Evolutionary conservation across 2,888 invertebrate species (phyloP), one percentile per base, ranked within the genome.

Genomic region (Orthonevra nobilis): DNA sequence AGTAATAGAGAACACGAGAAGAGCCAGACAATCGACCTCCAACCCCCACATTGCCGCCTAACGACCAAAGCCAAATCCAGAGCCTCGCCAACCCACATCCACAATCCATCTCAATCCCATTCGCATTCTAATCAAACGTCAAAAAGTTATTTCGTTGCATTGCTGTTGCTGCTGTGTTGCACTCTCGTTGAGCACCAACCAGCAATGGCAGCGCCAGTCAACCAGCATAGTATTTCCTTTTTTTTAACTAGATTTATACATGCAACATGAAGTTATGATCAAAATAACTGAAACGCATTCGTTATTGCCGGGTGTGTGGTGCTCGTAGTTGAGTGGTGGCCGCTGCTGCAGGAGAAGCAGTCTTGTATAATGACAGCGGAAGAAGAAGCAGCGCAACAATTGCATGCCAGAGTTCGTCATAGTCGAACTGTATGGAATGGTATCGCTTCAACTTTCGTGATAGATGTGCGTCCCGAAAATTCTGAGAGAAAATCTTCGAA

Each of bases 11-110:
- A 77, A 58, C 23, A 50, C 19, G 64, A 77, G 58, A 77, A 72
- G 72, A 66, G 77, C 66, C 73, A 79, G 79, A 73, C 79, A 79
- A 61, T 79, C 79, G 79, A 79, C 72, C 79, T 79, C 79, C 79
- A 79, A 61, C 79, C 72, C 73, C 73, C 73, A 73, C 66, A 73
- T 73, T 54, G 56, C 34, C 66, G 79, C 32, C 64, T 60, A 56
- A 64, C 48, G 48, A 46, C 44, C 54, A 2, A 32, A 36, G 17
- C 20, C n/a, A n/a, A n/a, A n/a, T n/a, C n/a, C n/a, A n/a, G n/a
- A n/a, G n/a, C n/a, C n/a, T n/a, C n/a, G 23, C 5, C 32, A 5
- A 36, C 17, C 17, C 42, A 54, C 26, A 69, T 42, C 9, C n/a
- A n/a, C n/a, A n/a, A n/a, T n/a, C n/a, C 36, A 64, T 61, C 60